Conservation (phyloP, 1,140 invertebrate genomes). For the Pinna nobilis region DNA sequence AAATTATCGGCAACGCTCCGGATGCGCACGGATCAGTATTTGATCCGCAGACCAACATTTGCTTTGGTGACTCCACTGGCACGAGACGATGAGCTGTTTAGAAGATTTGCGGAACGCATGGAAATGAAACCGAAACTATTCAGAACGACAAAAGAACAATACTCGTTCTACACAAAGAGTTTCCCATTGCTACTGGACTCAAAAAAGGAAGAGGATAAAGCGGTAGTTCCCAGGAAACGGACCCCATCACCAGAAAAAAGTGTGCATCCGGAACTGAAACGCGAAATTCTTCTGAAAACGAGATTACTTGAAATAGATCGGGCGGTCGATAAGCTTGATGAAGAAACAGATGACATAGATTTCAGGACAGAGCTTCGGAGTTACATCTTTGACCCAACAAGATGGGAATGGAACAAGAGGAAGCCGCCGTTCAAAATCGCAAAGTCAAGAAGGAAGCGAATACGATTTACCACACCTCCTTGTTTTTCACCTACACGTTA, state of each 20-base stretch:
- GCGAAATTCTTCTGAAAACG: conserved; percentile 10
- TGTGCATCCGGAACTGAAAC: conserved; percentile 20
- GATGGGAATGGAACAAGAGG: conserved; percentile 32
- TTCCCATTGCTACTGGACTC: conserved; percentile 20
- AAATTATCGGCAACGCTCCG: neutral
- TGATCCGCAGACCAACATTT: neutral
- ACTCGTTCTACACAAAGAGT: conserved; percentile 14
- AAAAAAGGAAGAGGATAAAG: neutral
- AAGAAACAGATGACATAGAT: conserved; percentile 18
- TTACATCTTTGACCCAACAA: conserved; percentile 32
- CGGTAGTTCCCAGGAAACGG: neutral
- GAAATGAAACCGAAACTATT: conserved; percentile 9
- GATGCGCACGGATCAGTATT: neutral
- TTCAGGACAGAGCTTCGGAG: conserved; percentile 28
- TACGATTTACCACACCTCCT: too few relatives aligned
- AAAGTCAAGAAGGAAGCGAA: neutral
- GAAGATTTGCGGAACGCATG: conserved; percentile 15
- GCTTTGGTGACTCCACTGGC: neutral
- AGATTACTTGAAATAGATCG: conserved; percentile 6
- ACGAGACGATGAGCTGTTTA: conserved; percentile 15
- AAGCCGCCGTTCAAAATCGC: neutral
- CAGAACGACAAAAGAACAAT: conserved; percentile 21
- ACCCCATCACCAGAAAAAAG: conserved; percentile 6
- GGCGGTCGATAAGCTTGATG: conserved; percentile 5
- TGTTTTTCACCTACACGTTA: too few relatives aligned